These are phyloP conservation scores for Spizaetus ornatus DNA, from an alignment of 2,113 vertebrate species.

Conservation along the genomic window DNA sequence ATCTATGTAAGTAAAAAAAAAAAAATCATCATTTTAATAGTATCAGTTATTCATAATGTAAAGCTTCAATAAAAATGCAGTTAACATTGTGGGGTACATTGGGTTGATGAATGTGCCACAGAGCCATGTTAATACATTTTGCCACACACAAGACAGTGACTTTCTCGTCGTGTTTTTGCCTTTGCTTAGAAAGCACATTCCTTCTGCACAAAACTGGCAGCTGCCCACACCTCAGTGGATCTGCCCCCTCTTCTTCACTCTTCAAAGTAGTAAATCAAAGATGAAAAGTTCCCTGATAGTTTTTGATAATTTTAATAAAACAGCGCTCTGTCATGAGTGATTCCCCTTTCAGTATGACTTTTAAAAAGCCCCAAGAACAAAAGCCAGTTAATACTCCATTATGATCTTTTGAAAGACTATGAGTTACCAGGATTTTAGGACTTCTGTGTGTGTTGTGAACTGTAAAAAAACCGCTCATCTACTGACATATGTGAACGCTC, in stretches of 20 bases:
- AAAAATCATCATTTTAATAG: not conserved
- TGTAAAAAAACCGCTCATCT: not conserved
- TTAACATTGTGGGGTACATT: not conserved
- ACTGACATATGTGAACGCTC: not conserved
- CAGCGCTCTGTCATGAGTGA: not conserved
- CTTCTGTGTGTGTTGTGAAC: not conserved
- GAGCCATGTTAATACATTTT: not conserved
- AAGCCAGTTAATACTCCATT: not conserved
- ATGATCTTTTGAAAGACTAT: not conserved
- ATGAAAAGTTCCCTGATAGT: not conserved
- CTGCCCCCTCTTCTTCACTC: not conserved
- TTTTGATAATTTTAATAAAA: not conserved
- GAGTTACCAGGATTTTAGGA: not conserved
- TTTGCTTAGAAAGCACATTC: not conserved
- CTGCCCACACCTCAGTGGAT: not conserved
- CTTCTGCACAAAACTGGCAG: not conserved
- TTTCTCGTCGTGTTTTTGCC: not conserved
- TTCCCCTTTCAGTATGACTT: not conserved
- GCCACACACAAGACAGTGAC: not conserved
- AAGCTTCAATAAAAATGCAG: not conserved
- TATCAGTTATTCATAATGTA: not conserved
- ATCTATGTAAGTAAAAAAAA: not conserved
- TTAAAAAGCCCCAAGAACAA: not conserved
- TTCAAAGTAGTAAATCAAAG: not conserved
- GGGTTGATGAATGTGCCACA: not conserved